Evolutionary conservation across 2,888 invertebrate genomes (phyloP).

Genomic region (Pocota personata): DNA sequence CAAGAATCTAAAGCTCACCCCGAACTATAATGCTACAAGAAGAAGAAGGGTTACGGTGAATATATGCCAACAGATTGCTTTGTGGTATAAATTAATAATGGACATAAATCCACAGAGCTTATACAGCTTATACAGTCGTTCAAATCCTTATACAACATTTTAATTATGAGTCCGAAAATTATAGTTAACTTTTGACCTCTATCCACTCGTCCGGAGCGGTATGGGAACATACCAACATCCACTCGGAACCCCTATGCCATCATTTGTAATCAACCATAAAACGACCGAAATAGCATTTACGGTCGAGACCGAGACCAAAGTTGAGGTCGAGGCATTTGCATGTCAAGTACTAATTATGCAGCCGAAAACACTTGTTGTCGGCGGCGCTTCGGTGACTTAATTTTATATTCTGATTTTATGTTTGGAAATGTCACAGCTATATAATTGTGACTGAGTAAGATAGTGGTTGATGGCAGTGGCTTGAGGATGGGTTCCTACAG

Average conservation of each 20-base stretch:
- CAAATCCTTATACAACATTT: conserved; percentile 34
- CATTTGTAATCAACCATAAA: conserved; percentile 43
- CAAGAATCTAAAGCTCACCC: too few relatives aligned
- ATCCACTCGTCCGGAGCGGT: neutral
- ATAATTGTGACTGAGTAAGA: neutral
- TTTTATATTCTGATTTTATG: conserved; percentile 55
- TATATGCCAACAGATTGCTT: too few relatives aligned
- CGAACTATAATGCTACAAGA: too few relatives aligned
- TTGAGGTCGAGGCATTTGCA: conserved; percentile 45
- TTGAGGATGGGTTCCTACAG: neutral
- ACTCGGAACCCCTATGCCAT: neutral
- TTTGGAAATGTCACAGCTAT: conserved; percentile 28
- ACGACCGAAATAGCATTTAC: conserved; percentile 50
- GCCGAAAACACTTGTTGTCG: conserved; percentile 57
- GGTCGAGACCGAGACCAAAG: conserved; percentile 18
- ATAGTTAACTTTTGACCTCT: conserved; percentile 14
- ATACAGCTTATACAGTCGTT: conserved; percentile 22
- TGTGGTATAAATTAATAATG: too few relatives aligned
- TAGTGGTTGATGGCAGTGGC: neutral
- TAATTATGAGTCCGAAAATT: conserved; percentile 41
- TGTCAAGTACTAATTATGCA: conserved; percentile 55
- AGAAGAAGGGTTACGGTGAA: too few relatives aligned
- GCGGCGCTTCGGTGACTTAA: conserved; percentile 34
- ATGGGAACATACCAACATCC: neutral
- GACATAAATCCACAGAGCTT: too few relatives aligned